Evolutionary conservation across 2,113 vertebrate species (phyloP).

Genomic region (Hiodon alosoides): DNA sequence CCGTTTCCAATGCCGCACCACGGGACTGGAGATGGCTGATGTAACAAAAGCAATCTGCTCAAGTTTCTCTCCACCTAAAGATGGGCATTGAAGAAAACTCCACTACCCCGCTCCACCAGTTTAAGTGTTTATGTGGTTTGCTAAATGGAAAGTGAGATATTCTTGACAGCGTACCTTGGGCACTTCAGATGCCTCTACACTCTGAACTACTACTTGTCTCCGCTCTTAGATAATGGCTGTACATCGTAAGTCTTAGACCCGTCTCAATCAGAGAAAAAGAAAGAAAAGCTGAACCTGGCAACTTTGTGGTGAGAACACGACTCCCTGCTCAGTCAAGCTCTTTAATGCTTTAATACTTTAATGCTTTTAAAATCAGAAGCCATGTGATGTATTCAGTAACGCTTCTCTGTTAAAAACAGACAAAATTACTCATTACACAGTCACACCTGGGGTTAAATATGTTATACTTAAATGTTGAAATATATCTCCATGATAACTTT

Average conservation of each 20-base stretch:
- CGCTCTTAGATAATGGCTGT: not conserved
- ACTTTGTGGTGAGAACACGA: too few species aligned
- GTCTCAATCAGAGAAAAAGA: not conserved
- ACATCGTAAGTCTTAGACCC: not conserved
- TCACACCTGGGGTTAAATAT: too few species aligned
- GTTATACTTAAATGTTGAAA: too few species aligned
- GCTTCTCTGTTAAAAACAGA: too few species aligned
- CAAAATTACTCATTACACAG: too few species aligned
- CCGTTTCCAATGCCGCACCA: not conserved
- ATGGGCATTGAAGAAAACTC: not conserved
- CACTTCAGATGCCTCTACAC: not conserved
- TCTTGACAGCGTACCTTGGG: not conserved
- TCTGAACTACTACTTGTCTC: not conserved
- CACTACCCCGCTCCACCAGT: not conserved
- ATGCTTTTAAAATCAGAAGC: too few species aligned
- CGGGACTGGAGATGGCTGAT: not conserved
- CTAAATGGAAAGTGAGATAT: constrained; percentile 1
- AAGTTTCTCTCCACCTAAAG: not conserved
- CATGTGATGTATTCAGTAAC: too few species aligned
- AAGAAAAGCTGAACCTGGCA: too few species aligned
- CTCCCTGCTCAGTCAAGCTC: too few species aligned
- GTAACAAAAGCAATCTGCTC: not conserved
- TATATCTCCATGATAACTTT: too few species aligned
- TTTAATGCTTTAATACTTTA: too few species aligned
- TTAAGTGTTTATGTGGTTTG: not conserved